Percentiles rank a stretch among this genome's conserved stretches.
These are phyloP conservation scores for Protophormia terraenovae DNA, from an alignment of 2,888 invertebrate species.

Conservation along the genomic window DNA sequence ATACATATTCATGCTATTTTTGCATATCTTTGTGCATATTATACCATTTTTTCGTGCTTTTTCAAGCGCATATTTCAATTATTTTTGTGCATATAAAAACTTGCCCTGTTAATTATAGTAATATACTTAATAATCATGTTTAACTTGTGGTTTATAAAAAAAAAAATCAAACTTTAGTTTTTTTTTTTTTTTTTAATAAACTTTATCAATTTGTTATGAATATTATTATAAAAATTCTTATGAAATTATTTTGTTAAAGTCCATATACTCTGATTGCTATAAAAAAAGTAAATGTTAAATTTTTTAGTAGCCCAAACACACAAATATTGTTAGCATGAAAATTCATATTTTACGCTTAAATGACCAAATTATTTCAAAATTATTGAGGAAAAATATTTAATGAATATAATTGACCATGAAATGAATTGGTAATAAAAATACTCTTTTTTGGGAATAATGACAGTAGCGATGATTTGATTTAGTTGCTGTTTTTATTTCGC, in stretches of 20 bases:
- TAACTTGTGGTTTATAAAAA: conserved; percentile 6
- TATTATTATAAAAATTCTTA: too few relatives aligned
- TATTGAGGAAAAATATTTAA: neutral
- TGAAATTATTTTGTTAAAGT: neutral
- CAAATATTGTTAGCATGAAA: neutral
- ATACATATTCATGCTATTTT: too few relatives aligned
- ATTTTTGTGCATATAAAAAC: too few relatives aligned
- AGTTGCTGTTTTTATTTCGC: neutral
- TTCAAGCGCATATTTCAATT: too few relatives aligned
- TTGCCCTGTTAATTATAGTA: neutral
- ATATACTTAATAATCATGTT: neutral
- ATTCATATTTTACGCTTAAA: conserved; percentile 9
- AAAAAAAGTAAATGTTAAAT: neutral
- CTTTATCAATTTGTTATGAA: neutral
- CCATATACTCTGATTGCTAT: neutral
- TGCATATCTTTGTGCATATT: too few relatives aligned
- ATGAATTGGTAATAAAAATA: neutral
- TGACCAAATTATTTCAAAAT: neutral
- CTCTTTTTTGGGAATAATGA: neutral
- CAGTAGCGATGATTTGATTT: neutral
- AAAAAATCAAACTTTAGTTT: neutral
- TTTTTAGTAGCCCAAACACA: too few relatives aligned
- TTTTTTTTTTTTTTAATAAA: neutral
- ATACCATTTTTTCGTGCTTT: too few relatives aligned
- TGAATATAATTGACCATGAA: neutral